These are phyloP conservation scores for Ochotona curzoniae DNA, from an alignment of 2,113 vertebrate species.

Conservation along the genomic window DNA sequence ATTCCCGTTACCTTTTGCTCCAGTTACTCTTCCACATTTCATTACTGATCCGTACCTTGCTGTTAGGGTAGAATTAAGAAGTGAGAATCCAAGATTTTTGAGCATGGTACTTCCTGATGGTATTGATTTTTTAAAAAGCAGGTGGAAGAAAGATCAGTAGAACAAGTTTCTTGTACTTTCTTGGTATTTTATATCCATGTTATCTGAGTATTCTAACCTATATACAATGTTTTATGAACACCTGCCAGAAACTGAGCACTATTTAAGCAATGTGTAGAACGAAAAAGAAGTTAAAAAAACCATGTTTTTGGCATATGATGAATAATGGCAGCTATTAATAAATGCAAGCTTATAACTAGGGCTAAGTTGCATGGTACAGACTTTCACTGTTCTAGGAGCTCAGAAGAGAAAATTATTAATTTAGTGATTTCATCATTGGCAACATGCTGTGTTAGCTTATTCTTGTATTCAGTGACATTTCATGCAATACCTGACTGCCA, in stretches of 20 bases:
- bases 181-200: not conserved
- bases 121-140: not conserved
- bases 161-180: not conserved
- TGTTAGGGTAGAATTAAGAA: not conserved
- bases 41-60: not conserved
- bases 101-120: constrained; percentile 17
- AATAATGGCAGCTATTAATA: not conserved
- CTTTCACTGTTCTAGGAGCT: not conserved
- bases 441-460: not conserved
- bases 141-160: not conserved
- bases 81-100: constrained; percentile 32
- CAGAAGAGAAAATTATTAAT: not conserved
- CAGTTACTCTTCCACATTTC: not conserved
- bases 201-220: constrained; percentile 45
- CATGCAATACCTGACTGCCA: not conserved
- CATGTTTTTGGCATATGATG: not conserved
- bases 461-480: not conserved
- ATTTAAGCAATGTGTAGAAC: not conserved
- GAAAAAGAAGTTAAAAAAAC: not conserved
- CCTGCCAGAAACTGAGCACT: not conserved
- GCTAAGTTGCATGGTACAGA: not conserved
- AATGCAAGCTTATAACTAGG: constrained; percentile 22
- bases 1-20: not conserved
- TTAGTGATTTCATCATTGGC: not conserved
- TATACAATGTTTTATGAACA: not conserved